These are phyloP conservation scores for Pangasianodon gigas DNA, from an alignment of 2,113 vertebrate species.

Conservation along the genomic window DNA sequence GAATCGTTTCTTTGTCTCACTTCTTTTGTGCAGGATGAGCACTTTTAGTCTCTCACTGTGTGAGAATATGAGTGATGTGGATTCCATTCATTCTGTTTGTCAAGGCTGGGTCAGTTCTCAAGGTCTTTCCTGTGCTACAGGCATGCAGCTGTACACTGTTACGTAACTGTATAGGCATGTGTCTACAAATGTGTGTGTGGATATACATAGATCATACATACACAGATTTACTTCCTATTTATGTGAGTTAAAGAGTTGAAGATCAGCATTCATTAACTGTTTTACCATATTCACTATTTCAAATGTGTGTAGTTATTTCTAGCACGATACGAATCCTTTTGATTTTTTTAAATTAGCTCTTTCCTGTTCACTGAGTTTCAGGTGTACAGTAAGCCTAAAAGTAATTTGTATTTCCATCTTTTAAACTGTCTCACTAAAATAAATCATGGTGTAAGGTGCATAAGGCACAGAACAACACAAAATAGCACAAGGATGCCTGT, in stretches of 20 bases:
- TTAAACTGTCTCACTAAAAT: neutral
- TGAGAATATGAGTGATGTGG: neutral
- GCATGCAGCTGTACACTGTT: neutral
- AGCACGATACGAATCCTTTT: neutral
- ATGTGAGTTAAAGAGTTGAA: neutral
- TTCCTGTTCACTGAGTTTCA: neutral
- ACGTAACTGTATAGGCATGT: neutral
- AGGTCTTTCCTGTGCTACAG: slow-evolving; percentile 1
- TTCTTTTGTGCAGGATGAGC: neutral
- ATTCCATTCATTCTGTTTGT: neutral
- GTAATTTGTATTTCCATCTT: neutral
- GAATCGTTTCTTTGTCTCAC: neutral
- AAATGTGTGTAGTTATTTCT: neutral
- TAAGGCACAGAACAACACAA: neutral
- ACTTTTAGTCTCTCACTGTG: neutral
- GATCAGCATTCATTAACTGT: neutral
- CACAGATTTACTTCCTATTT: neutral
- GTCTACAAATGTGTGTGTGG: neutral
- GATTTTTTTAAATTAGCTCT: neutral
- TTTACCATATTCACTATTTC: neutral
- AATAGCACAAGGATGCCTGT: neutral
- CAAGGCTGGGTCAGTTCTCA: neutral
- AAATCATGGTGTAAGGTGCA: neutral
- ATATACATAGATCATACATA: neutral
- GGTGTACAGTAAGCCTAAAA: neutral